phyloP scores from a whole-genome alignment of 1,140 invertebrate genomes.

The Bemisia tabaci region DNA sequence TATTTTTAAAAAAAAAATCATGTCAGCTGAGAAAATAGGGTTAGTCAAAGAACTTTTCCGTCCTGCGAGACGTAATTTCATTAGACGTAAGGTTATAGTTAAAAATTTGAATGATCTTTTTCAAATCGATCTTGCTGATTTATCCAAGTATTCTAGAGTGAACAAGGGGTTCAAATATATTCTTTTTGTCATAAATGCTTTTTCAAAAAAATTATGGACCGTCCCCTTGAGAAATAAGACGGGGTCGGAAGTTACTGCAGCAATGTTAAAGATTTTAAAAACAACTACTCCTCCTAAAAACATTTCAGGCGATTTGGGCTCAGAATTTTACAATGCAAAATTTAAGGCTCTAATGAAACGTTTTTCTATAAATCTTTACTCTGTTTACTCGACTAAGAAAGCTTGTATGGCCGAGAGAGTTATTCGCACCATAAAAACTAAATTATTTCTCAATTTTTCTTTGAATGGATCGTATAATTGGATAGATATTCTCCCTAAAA shows the following conservation, averaged over 20 bases:
- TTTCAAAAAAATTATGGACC: slow-evolving; percentile 25
- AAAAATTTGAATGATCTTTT: too few relatives aligned
- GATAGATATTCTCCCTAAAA: slow-evolving; percentile 16
- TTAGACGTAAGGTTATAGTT: too few relatives aligned
- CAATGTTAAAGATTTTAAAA: slow-evolving; percentile 23
- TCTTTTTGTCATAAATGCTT: slow-evolving; percentile 25
- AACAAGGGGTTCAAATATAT: slow-evolving; percentile 25
- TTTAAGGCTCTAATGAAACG: slow-evolving; percentile 27
- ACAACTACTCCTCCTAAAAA: slow-evolving; percentile 29
- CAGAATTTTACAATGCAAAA: slow-evolving; percentile 31
- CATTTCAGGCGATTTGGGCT: slow-evolving; percentile 33
- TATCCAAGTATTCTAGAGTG: too few relatives aligned
- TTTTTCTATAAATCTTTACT: slow-evolving; percentile 32
- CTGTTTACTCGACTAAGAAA: slow-evolving; percentile 32
- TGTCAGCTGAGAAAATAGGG: too few relatives aligned
- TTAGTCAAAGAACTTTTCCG: too few relatives aligned
- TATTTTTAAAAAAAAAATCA: too few relatives aligned
- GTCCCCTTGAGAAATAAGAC: slow-evolving; percentile 25
- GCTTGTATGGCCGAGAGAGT: slow-evolving; percentile 34
- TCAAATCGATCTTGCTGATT: too few relatives aligned
- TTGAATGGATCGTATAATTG: slow-evolving; percentile 20
- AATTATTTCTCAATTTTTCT: slow-evolving; percentile 30
- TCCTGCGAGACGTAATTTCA: too few relatives aligned
- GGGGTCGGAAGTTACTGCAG: slow-evolving; percentile 18
- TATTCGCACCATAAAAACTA: slow-evolving; percentile 33